Conservation (phyloP, 2,888 invertebrate genomes). For the Agonopterix arenella region DNA sequence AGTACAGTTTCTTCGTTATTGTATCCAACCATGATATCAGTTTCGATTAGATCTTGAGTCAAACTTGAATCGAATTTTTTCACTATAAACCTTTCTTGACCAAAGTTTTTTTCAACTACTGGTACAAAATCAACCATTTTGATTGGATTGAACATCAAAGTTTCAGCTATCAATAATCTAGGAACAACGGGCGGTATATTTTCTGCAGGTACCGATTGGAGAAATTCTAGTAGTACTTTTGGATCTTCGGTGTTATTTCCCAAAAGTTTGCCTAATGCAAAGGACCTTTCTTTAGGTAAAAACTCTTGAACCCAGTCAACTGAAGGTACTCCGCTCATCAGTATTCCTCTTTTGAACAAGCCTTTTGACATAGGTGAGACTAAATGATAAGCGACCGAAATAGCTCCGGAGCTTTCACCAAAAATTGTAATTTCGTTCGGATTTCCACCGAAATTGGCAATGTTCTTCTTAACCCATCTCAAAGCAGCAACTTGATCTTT, state of each 20-base stretch:
- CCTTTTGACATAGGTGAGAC: neutral
- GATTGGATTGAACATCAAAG: neutral
- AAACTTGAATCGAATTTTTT: neutral
- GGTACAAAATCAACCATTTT: neutral
- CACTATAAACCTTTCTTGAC: neutral
- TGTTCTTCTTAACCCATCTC: conserved; percentile 1
- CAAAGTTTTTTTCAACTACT: neutral
- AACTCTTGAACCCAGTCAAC: neutral
- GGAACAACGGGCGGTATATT: neutral
- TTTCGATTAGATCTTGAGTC: neutral
- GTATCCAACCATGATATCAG: neutral
- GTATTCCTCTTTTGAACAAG: neutral
- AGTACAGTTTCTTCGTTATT: neutral
- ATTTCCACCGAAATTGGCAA: neutral
- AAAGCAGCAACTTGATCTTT: neutral
- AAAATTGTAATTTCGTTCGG: neutral
- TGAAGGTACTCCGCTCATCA: neutral
- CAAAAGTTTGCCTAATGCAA: neutral
- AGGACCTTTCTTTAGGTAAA: neutral
- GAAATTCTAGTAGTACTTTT: neutral
- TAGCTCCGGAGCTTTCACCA: neutral
- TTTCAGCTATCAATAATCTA: neutral
- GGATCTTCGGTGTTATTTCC: neutral
- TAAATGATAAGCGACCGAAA: neutral
- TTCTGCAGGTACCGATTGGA: neutral